A percentile compares a stretch with the other conserved stretches of the same genome.
Conservation (phyloP, 2,888 invertebrate genomes). For the Elysia crispata region DNA sequence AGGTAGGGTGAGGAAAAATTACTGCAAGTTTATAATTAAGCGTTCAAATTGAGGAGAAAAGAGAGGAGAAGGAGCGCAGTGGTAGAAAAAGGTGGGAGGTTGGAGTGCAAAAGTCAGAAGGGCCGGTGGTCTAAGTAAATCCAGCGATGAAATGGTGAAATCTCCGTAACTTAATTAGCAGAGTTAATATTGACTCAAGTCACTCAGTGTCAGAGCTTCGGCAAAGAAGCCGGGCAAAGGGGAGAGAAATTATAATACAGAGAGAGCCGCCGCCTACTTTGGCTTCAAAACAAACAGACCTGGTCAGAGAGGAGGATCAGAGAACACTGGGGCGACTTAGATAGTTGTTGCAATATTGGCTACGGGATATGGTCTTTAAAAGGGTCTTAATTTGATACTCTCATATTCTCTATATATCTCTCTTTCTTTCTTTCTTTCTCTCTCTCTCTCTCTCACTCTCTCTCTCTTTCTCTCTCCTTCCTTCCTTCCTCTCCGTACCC, state of each 20-base stretch:
- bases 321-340: background rate
- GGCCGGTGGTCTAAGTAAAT: too few relatives aligned
- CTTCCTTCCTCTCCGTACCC: background rate
- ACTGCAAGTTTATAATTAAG: too few relatives aligned
- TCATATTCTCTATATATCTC: background rate
- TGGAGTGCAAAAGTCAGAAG: too few relatives aligned
- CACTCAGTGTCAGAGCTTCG: background rate
- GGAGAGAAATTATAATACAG: background rate
- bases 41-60: too few relatives aligned
- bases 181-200: too few relatives aligned
- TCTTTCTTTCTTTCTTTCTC: conserved; percentile 26
- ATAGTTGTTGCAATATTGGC: background rate
- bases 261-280: background rate
- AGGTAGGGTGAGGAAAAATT: too few relatives aligned
- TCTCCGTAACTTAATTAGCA: too few relatives aligned
- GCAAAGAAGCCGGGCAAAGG: background rate
- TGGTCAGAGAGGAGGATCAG: background rate
- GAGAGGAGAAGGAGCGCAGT: too few relatives aligned
- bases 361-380: background rate
- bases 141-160: too few relatives aligned
- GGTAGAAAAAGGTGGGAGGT: too few relatives aligned
- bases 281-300: background rate
- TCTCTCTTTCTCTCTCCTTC: background rate
- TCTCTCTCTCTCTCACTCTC: conserved; percentile 17
- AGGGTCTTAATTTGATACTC: background rate